phyloP scores from a whole-genome alignment of 2,888 invertebrate genomes.

The Eupithecia subfuscata region DNA sequence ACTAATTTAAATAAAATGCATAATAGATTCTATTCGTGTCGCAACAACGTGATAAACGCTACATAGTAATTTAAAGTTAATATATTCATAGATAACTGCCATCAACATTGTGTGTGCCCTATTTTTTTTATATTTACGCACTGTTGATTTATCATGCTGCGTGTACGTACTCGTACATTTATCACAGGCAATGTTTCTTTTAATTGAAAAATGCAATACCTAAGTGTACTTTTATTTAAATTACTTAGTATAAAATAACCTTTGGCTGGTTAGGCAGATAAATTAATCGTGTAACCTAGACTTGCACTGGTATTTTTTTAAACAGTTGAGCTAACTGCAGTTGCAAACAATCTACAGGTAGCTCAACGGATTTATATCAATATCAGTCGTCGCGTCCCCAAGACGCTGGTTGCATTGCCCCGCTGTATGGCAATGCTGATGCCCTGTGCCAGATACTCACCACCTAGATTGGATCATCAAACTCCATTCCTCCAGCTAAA shows the following conservation, averaged over 20 bases:
- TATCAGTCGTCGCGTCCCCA: too few species aligned
- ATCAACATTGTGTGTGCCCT: conserved; percentile 31
- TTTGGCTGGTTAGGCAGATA: background rate
- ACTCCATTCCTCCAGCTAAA: too few species aligned
- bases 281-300: too few species aligned
- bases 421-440: too few species aligned
- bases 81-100: conserved; percentile 36
- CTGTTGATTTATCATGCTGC: conserved; percentile 26
- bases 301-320: background rate
- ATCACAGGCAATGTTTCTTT: background rate
- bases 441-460: too few species aligned
- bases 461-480: too few species aligned
- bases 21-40: conserved; percentile 24
- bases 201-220: background rate
- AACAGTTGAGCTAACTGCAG: too few species aligned
- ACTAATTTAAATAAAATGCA: conserved; percentile 22
- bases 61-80: conserved; percentile 36
- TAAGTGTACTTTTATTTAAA: background rate
- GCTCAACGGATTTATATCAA: too few species aligned
- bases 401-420: too few species aligned
- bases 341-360: too few species aligned
- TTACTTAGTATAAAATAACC: background rate
- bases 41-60: conserved; percentile 30
- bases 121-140: conserved; percentile 38
- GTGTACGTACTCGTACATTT: background rate